phyloP scores from a whole-genome alignment of 2,888 invertebrate genomes.

The Phragmatobia fuliginosa region DNA sequence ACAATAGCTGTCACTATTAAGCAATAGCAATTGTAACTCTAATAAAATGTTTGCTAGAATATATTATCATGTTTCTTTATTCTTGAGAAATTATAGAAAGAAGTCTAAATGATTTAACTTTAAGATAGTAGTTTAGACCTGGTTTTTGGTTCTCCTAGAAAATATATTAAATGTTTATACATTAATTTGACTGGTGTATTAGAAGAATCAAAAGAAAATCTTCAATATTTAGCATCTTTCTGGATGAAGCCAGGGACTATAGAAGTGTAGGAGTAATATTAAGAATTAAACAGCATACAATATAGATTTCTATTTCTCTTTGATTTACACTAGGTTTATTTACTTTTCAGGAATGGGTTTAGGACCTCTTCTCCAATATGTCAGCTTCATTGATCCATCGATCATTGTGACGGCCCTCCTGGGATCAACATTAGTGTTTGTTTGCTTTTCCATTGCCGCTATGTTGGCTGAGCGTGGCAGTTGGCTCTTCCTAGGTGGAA shows the following conservation, averaged over 20 bases:
- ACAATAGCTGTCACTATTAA: too few relatives aligned
- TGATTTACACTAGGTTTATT: background rate
- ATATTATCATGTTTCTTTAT: background rate
- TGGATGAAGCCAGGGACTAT: background rate
- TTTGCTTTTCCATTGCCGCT: slow-evolving; percentile 95
- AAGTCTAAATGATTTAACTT: too few relatives aligned
- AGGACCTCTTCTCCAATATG: slow-evolving; percentile 94
- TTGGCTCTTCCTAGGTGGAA: slow-evolving; percentile 96
- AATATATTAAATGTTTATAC: background rate
- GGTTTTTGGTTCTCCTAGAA: background rate
- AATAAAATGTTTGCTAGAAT: background rate
- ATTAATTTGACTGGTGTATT: background rate
- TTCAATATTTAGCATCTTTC: background rate
- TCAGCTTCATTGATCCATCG: slow-evolving; percentile 93
- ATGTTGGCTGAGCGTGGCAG: slow-evolving; percentile 95
- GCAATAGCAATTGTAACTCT: background rate
- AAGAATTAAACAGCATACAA: background rate
- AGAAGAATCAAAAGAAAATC: background rate
- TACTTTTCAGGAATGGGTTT: slow-evolving; percentile 90
- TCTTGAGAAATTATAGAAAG: background rate
- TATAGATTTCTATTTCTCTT: background rate
- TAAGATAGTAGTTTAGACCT: too few relatives aligned
- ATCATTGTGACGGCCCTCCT: slow-evolving; percentile 95
- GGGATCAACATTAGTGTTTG: slow-evolving; percentile 95
- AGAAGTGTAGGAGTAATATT: background rate